Percentiles rank a stretch among this genome's conserved stretches.
These are phyloP conservation scores for Todiramphus chloris DNA, from an alignment of 2,113 vertebrate species.

Conservation along the genomic window DNA sequence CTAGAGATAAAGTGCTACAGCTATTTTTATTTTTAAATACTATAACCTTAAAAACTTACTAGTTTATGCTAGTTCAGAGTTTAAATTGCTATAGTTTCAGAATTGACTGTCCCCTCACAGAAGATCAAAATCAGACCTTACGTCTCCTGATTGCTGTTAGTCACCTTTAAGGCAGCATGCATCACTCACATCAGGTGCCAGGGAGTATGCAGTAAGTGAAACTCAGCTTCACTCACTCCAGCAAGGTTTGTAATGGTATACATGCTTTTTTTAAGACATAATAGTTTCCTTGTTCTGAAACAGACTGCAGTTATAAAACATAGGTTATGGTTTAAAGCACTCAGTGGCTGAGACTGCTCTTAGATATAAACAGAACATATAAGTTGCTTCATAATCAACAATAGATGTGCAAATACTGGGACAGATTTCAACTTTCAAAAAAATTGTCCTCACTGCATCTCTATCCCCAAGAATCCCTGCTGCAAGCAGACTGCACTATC, in stretches of 20 bases:
- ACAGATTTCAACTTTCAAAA: not conserved
- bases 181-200: not conserved
- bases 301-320: not conserved
- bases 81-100: not conserved
- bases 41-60: not conserved
- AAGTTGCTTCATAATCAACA: not conserved
- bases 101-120: not conserved
- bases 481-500: not conserved
- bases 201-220: not conserved
- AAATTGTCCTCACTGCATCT: not conserved
- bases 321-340: not conserved
- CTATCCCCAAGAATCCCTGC: not conserved
- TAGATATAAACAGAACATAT: not conserved
- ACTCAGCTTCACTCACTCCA: not conserved
- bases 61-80: not conserved
- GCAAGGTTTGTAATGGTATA: not conserved
- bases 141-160: not conserved
- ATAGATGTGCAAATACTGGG: accelerated
- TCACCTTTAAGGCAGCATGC: not conserved
- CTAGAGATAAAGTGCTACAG: not conserved
- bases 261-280: not conserved
- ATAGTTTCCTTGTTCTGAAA: not conserved
- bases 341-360: not conserved
- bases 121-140: not conserved
- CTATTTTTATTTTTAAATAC: not conserved